Base-by-base conservation (phyloP, 1,140 invertebrate genomes). In the Drosophila lowei region DNA sequence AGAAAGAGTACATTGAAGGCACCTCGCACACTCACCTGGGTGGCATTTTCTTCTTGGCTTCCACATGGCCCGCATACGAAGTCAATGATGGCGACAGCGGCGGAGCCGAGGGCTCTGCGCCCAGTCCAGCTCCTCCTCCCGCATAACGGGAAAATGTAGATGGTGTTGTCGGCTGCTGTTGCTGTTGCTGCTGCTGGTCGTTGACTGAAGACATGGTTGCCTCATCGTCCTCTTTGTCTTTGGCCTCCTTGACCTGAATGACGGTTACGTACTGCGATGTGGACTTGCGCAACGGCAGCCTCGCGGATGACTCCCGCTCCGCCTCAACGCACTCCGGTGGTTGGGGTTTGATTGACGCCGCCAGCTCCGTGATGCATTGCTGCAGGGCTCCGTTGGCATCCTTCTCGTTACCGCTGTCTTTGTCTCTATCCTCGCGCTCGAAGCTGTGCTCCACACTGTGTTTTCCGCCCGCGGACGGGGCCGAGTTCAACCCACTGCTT, bases 251-350 rank as follows among this genome's bases (percentile, higher is more conserved):
- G 2, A 97, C 96, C 94, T 97, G 95, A 71, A 97, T 97, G 50
- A 97, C 96, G 60, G 96, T 97, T 64, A 97, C 94, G 93, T 97
- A 97, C 92, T 96, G 96, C 91, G 95, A 94, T 89, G 93, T 94
- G 92, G 83, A 92, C 68, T 93, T 92, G 60, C 72, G 66, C 68
- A 74, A 11, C 43, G 73, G 61, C 60, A 54, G 38, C 47, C 48
- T 42, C 13, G 21, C 38, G 44, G 5, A 28, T 25, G 21, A 49
- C 21, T 63, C 66, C 43, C 44, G 47, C n/a, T 72, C 44, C 11
- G 18, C n/a, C 9, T 58, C 46, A 38, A 38, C 34, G 34, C 11
- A 3, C 9, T 38, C 34, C 11, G 11, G 11, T 4, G 11, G 11
- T 4, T 38, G 34, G 3, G 11, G 34, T 11, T 38, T 38, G 57